phyloP scores from a whole-genome alignment of 2,113 vertebrate species.

The Cochlearius cochlearius region DNA sequence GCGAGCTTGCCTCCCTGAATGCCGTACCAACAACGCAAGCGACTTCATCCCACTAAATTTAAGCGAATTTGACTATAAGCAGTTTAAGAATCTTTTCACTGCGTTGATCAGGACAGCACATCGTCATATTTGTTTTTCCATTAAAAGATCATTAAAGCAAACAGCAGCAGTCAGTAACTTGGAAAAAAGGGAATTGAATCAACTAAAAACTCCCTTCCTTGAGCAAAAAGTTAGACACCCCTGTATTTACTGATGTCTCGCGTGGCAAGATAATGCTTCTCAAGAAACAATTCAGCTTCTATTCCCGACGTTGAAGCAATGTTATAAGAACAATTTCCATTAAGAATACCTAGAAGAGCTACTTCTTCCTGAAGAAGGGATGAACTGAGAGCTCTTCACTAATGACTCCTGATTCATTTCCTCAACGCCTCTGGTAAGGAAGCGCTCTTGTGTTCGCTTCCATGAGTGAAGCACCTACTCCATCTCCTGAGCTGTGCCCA shows the following conservation, averaged over 20 bases:
- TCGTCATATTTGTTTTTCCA: not conserved
- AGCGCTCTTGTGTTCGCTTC: not conserved
- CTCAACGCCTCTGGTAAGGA: not conserved
- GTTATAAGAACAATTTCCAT: not conserved
- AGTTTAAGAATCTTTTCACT: not conserved
- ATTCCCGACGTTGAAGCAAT: not conserved
- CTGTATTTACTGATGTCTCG: not conserved
- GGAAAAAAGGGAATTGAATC: not conserved
- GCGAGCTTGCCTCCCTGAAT: rapidly evolving
- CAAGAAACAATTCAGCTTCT: not conserved
- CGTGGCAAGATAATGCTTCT: not conserved
- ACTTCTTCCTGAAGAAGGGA: not conserved
- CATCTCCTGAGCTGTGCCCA: not conserved
- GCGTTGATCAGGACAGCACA: not conserved
- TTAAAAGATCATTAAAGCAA: conserved; percentile 5
- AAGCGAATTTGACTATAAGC: not conserved
- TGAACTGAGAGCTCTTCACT: conserved; percentile 12
- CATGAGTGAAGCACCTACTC: not conserved
- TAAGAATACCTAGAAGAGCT: not conserved
- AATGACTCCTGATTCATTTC: not conserved
- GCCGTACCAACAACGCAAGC: not conserved
- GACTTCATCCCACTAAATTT: not conserved
- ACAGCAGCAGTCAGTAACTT: not conserved
- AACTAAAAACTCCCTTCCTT: not conserved
- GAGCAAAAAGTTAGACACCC: not conserved